phyloP scores from a whole-genome alignment of 1,140 invertebrate genomes.

The Steinernema khuongi region DNA sequence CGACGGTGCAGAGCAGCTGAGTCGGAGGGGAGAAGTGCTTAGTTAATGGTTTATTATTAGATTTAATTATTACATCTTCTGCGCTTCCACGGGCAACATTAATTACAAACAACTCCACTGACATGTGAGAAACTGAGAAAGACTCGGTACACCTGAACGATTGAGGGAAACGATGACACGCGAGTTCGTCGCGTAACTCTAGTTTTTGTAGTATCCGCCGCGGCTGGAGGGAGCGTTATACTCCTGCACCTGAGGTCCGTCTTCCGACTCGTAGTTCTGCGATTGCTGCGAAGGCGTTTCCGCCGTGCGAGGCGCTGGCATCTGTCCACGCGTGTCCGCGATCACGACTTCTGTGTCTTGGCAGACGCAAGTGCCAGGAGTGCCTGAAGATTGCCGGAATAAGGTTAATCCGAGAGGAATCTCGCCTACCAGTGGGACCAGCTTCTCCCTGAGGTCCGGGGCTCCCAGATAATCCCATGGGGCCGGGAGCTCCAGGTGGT shows the following conservation, averaged over 20 bases:
- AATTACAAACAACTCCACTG: neutral
- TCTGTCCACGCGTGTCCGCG: constrained; percentile 42
- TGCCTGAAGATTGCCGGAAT: constrained; percentile 36
- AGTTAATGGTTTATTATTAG: constrained; percentile 9
- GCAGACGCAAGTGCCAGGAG: constrained; percentile 58
- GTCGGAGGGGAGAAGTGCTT: neutral
- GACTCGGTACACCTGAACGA: constrained; percentile 1
- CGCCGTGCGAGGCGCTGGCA: constrained; percentile 44
- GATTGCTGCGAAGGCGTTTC: constrained; percentile 6
- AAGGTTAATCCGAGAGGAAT: neutral
- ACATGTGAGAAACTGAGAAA: neutral
- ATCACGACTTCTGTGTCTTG: constrained; percentile 58
- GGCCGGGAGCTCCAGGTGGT: constrained; percentile 50
- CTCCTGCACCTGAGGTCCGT: neutral
- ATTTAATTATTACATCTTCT: neutral
- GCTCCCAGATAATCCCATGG: constrained; percentile 42
- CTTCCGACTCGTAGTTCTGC: constrained; percentile 11
- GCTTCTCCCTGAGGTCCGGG: constrained; percentile 48
- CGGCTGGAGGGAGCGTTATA: neutral
- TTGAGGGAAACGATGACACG: neutral
- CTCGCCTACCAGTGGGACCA: constrained; percentile 48
- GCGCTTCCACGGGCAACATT: neutral
- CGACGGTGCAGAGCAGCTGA: neutral
- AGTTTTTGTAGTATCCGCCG: constrained; percentile 8
- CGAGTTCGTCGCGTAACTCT: neutral